Evolutionary conservation across 35 echinoderm and acorn worm genomes (phyloP).

Genomic region (Nesometra sesokonis): DNA sequence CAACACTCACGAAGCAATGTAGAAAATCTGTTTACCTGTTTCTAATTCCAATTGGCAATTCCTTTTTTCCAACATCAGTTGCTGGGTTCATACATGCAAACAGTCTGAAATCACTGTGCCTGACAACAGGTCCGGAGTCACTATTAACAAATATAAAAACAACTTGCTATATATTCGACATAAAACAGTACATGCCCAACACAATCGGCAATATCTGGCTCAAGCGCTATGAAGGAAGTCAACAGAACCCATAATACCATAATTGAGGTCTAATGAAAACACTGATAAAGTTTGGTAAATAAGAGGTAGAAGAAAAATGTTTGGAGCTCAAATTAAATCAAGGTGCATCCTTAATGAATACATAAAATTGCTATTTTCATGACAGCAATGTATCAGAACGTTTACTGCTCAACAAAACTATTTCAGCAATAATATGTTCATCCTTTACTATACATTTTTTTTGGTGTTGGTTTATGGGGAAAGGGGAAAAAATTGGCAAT

Average conservation of each 20-base stretch:
- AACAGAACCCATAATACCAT: too few relatives aligned
- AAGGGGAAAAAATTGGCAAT: too few relatives aligned
- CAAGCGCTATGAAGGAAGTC: too few relatives aligned
- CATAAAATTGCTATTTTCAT: neutral
- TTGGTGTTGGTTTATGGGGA: too few relatives aligned
- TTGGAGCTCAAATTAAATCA: too few relatives aligned
- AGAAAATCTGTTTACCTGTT: slow-evolving; percentile 60
- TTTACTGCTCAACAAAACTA: neutral
- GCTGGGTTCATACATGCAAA: slow-evolving; percentile 99
- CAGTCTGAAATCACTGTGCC: slow-evolving; percentile 73
- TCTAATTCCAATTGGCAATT: slow-evolving; percentile 76
- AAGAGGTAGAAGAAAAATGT: too few relatives aligned
- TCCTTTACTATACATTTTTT: neutral
- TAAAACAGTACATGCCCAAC: too few relatives aligned
- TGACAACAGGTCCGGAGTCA: slow-evolving; percentile 67
- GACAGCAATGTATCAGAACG: neutral
- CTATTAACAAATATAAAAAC: slow-evolving; percentile 23
- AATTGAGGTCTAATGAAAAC: too few relatives aligned
- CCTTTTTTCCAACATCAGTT: slow-evolving; percentile 97
- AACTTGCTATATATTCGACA: neutral
- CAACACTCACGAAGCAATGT: neutral
- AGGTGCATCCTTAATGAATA: too few relatives aligned
- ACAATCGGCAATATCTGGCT: too few relatives aligned
- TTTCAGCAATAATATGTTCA: neutral
- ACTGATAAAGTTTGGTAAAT: too few relatives aligned